Conservation (phyloP, 2,113 vertebrate species). For the Meleagris gallopavo region DNA sequence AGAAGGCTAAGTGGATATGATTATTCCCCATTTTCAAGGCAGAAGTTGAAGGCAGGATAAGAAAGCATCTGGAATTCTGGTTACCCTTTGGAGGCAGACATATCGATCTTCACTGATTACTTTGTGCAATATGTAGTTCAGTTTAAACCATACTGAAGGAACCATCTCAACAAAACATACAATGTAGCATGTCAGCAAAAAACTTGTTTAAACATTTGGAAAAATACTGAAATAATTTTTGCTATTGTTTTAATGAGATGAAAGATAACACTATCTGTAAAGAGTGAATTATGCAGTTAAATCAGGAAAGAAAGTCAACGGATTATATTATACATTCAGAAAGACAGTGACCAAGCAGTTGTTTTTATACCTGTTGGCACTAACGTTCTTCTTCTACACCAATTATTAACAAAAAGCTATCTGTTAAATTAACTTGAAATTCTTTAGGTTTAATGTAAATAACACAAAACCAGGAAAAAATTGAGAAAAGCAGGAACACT, state of each 20-base stretch:
- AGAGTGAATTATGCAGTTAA: not conserved
- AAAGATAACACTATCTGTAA: not conserved
- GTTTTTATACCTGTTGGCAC: not conserved
- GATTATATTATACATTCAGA: not conserved
- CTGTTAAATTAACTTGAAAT: not conserved
- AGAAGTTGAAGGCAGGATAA: not conserved
- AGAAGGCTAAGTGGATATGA: not conserved
- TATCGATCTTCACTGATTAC: not conserved
- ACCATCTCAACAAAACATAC: not conserved
- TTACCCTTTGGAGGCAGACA: not conserved
- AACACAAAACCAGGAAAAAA: not conserved
- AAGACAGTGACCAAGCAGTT: not conserved
- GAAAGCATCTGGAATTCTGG: not conserved
- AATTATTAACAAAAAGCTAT: not conserved
- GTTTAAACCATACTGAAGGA: not conserved
- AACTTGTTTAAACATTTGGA: not conserved
- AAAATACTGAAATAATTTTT: not conserved
- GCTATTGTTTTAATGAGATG: not conserved
- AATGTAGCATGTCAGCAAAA: accelerated
- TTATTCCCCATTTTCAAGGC: accelerated
- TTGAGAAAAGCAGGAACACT: not conserved
- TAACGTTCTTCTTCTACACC: not conserved
- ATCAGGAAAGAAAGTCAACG: not conserved
- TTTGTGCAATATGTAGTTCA: not conserved
- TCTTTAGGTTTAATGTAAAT: not conserved